phyloP scores from a whole-genome alignment of 2,113 vertebrate species.

The Mesembrinibis cayennensis region DNA sequence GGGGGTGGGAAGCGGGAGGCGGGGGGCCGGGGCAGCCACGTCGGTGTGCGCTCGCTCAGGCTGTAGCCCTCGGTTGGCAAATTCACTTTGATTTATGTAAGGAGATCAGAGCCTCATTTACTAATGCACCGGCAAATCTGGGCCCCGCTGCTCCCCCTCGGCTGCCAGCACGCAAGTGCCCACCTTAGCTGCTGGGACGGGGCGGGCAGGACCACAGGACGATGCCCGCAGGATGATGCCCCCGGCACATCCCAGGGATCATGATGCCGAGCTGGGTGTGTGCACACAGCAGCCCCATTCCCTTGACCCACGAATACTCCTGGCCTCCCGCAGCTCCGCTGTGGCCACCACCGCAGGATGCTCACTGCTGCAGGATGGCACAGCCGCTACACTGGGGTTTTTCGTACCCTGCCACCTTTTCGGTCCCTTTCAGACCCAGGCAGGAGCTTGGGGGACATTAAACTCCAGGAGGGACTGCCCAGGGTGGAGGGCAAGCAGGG shows the following conservation, averaged over 20 bases:
- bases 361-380: background rate
- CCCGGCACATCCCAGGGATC: background rate
- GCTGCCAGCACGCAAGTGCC: background rate
- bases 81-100: constrained; percentile 25
- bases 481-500: background rate
- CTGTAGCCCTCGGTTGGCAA: background rate
- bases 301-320: background rate
- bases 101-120: constrained; percentile 41
- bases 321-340: background rate
- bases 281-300: rapidly evolving
- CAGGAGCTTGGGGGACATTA: background rate
- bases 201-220: background rate
- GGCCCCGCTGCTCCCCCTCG: rapidly evolving
- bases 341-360: rapidly evolving
- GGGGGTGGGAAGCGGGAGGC: background rate
- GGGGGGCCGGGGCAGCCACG: background rate
- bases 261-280: rapidly evolving
- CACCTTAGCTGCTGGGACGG: background rate
- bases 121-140: background rate
- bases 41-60: background rate
- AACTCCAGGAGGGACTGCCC: background rate
- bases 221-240: background rate
- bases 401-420: background rate
- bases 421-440: background rate
- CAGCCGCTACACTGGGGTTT: rapidly evolving